Evolutionary conservation across 2,797 vertebrate genomes (phyloP), one percentile per base, ranked within the genome.

Genomic region (Trachurus trachurus): DNA sequence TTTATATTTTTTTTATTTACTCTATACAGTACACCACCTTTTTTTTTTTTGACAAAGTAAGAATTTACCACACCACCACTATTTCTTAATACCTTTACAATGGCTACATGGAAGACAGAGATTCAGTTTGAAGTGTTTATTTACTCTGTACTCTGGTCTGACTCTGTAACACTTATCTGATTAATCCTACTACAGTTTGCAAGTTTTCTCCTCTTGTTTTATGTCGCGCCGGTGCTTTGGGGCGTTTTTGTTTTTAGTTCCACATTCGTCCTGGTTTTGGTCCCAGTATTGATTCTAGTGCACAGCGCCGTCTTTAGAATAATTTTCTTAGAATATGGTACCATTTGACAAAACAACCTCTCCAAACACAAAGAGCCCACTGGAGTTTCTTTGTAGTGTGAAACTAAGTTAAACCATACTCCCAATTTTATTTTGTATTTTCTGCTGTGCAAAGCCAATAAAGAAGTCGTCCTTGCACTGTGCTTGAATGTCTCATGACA

Each of bases 91-190:
- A 72, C 82, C 79, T 64, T 77, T 49, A 19, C 19, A 19, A 49
- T 61, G 83, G 83, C 77, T 72, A 73, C 74, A 49, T 49, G 26
- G 78, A 76, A 89, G 86, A 19, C 59, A 75, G 56, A 69, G 82
- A 90, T 88, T 88, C 67, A 71, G 52, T 90, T 89, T 89, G 71
- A 90, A 87, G 86, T 57, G 87, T 87, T 80, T 56, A 71, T 91
- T 92, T 83, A 88, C 65, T 60, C 86, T 85, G 67, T 49, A 88
- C 65, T 60, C 86, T 85, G 67, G 45, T 79, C 70, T 76, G 65
- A 82, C 69, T 87, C 62, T 57, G 45, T 71, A 82, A 78, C 71
- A 49, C 22, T 75, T 80, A 89, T 93, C 86, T 86, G 76, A 90
- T 84, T 34, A 80, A 87, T 87, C 75, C 52, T 70, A 91, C 88